These are phyloP conservation scores for Rutpela maculata DNA, from an alignment of 2,888 invertebrate genomes.

Conservation along the genomic window DNA sequence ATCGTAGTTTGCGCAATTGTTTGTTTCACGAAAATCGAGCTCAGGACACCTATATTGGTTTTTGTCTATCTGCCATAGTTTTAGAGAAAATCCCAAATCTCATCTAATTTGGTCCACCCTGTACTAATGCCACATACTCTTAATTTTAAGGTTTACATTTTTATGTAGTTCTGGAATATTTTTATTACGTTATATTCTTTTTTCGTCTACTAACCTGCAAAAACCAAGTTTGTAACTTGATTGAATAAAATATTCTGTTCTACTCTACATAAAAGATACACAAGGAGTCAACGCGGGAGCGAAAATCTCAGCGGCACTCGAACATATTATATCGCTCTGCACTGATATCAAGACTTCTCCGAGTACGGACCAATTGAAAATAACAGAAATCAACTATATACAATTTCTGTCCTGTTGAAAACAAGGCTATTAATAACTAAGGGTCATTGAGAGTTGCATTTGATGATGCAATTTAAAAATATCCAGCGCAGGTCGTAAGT, in stretches of 20 bases:
- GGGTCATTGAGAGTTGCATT: conserved; percentile 55
- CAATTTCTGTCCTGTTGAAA: conserved; percentile 9
- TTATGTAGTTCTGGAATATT: no score
- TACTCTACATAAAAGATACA: background rate
- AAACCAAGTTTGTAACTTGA: no score
- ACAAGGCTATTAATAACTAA: conserved; percentile 40
- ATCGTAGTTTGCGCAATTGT: no score
- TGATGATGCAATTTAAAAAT: conserved; percentile 58
- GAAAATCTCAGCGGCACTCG: background rate
- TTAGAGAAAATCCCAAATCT: no score
- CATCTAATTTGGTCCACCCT: no score
- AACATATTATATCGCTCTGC: background rate
- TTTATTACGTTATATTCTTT: background rate
- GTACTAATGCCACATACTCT: no score
- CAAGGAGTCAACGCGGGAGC: background rate
- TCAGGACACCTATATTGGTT: no score
- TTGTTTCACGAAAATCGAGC: no score
- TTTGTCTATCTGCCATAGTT: no score
- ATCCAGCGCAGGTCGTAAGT: conserved; percentile 47
- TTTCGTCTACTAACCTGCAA: background rate
- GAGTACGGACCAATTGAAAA: background rate
- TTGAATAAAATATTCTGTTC: background rate
- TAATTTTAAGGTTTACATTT: no score
- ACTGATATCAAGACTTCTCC: background rate
- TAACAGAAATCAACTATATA: background rate